A percentile compares a stretch with the other conserved stretches of the same genome.
Conservation (phyloP, 2,888 invertebrate genomes). For the Drosophila incognita region DNA sequence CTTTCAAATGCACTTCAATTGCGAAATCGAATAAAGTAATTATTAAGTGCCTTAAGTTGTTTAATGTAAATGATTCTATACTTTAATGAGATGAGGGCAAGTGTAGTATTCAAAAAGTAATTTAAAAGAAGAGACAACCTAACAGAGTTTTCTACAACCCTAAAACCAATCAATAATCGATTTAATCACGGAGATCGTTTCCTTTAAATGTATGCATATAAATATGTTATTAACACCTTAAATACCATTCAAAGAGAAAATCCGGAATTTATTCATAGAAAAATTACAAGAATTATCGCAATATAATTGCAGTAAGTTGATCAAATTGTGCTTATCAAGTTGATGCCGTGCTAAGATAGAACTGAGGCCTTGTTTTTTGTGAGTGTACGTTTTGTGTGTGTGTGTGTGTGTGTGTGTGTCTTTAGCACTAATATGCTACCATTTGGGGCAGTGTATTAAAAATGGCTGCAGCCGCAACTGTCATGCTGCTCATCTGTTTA, state of each 20-base stretch:
- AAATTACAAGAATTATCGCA: not conserved
- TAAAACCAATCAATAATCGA: not conserved
- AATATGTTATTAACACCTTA: not conserved
- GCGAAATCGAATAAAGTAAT: not conserved
- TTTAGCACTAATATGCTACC: constrained; percentile 19
- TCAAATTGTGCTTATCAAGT: not conserved
- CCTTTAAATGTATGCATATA: not conserved
- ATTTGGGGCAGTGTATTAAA: constrained; percentile 47
- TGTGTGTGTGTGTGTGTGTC: constrained; percentile 7
- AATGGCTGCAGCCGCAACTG: constrained; percentile 28
- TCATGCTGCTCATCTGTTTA: constrained; percentile 46
- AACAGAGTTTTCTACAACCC: not conserved
- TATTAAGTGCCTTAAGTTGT: not conserved
- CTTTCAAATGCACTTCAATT: constrained; percentile 1
- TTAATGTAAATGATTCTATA: not conserved
- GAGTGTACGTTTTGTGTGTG: not conserved
- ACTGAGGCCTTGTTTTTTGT: not conserved
- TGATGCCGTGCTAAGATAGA: not conserved
- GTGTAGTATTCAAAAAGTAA: not conserved
- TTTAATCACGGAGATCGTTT: not conserved
- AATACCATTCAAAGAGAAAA: not conserved
- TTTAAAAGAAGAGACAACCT: not conserved
- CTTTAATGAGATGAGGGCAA: not conserved
- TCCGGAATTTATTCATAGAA: not conserved
- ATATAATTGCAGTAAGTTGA: not conserved